Conservation (phyloP, 2,113 vertebrate species). For the Mesoclemmys tuberculata region DNA sequence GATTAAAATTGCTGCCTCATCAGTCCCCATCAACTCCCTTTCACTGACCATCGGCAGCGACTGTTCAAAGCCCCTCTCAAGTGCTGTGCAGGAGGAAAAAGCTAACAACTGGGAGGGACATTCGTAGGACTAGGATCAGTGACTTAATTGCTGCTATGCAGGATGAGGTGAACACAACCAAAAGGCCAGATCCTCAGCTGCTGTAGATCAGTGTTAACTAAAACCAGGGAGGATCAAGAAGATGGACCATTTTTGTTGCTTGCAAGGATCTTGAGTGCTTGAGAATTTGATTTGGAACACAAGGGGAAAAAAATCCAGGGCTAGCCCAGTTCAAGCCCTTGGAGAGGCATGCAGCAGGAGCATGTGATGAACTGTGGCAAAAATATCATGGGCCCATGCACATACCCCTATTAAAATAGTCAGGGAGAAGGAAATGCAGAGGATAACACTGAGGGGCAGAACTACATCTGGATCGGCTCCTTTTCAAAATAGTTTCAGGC, state of each 20-base stretch:
- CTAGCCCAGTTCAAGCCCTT: neutral
- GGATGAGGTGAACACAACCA: neutral
- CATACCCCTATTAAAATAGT: slow-evolving; percentile 42
- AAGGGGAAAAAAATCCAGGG: neutral
- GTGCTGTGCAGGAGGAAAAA: neutral
- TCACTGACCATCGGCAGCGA: neutral
- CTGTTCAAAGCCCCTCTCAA: neutral
- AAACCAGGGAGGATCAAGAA: neutral
- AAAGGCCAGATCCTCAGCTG: neutral
- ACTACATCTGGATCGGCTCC: neutral
- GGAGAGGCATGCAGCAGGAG: neutral
- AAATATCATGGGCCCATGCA: slow-evolving; percentile 42
- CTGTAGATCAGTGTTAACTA: neutral
- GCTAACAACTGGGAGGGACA: neutral
- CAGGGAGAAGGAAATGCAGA: neutral
- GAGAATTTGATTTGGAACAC: neutral
- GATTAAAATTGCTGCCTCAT: neutral
- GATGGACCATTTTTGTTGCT: neutral
- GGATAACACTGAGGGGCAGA: neutral
- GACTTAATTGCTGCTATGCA: neutral
- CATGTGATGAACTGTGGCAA: neutral
- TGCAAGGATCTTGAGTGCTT: neutral
- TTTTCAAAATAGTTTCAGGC: neutral
- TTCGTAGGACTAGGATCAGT: neutral
- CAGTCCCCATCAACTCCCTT: neutral